phyloP scores from a whole-genome alignment of 2,888 invertebrate species.

The Xanthorhoe designata region DNA sequence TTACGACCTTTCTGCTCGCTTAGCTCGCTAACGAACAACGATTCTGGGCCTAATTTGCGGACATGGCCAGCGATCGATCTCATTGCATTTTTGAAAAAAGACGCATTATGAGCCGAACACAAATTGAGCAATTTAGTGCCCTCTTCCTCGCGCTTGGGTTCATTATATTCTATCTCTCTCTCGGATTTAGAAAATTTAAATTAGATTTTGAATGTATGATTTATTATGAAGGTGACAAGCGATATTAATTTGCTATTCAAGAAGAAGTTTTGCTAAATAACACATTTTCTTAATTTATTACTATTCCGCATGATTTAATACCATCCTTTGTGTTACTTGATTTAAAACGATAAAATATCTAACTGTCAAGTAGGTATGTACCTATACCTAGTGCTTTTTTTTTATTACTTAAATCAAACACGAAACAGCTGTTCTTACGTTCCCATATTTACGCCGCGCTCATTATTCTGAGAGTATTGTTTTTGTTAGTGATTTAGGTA shows the following conservation, averaged over 20 bases:
- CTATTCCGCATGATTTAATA: neutral
- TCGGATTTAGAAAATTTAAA: constrained; percentile 64
- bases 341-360: neutral
- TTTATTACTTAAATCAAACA: constrained; percentile 18
- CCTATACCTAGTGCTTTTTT: constrained; percentile 11
- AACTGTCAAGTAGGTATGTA: neutral
- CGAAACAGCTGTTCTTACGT: constrained; percentile 20
- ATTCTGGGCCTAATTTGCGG: constrained; percentile 84
- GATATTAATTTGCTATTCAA: constrained; percentile 14
- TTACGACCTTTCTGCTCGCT: constrained; percentile 53
- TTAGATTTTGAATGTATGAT: constrained; percentile 46
- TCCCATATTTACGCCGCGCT: constrained; percentile 36
- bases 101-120: constrained; percentile 75
- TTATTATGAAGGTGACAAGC: constrained; percentile 19
- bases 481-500: constrained; percentile 72
- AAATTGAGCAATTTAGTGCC: constrained; percentile 84
- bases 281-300: neutral
- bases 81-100: constrained; percentile 82
- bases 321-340: constrained; percentile 1
- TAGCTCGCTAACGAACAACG: constrained; percentile 76
- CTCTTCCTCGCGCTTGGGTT: constrained; percentile 60
- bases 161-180: constrained; percentile 55
- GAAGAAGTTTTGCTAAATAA: neutral
- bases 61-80: constrained; percentile 84
- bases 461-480: constrained; percentile 57